Percentiles rank a stretch among this genome's conserved stretches.
These are phyloP conservation scores for Dinocampus coccinellae DNA, from an alignment of 2,888 invertebrate genomes.

Conservation along the genomic window DNA sequence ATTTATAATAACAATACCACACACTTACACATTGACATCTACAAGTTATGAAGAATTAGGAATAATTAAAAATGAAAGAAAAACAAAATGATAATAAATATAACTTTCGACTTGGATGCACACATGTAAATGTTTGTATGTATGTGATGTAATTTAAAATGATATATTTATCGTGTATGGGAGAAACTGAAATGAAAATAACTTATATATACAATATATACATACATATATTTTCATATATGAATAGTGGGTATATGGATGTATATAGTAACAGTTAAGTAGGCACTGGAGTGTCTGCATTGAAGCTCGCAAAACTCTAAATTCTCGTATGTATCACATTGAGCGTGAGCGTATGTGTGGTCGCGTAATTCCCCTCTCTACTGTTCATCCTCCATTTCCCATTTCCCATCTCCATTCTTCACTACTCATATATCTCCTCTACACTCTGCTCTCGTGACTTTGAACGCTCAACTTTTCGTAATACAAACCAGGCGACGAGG, in stretches of 20 bases:
- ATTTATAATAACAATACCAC: too few relatives aligned
- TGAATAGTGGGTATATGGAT: too few relatives aligned
- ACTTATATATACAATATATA: neutral
- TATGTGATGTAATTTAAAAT: neutral
- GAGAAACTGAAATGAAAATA: neutral
- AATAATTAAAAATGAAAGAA: neutral
- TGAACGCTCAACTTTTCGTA: constrained; percentile 16
- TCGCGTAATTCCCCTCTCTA: neutral
- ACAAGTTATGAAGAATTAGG: neutral
- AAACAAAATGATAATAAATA: too few relatives aligned
- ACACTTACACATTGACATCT: neutral
- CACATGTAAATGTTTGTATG: neutral
- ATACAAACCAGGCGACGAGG: constrained; percentile 14
- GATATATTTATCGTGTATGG: neutral
- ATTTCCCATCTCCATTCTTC: too few relatives aligned
- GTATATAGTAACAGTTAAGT: too few relatives aligned
- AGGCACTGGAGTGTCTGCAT: neutral
- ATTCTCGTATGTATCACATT: constrained; percentile 1
- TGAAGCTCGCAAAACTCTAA: neutral
- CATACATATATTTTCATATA: neutral
- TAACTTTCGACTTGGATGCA: too few relatives aligned
- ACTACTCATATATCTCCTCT: too few relatives aligned
- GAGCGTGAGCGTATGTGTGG: neutral
- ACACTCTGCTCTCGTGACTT: neutral
- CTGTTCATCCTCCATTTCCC: neutral